Base-by-base conservation (phyloP, 1,140 invertebrate species). In the Heliconius congener region DNA sequence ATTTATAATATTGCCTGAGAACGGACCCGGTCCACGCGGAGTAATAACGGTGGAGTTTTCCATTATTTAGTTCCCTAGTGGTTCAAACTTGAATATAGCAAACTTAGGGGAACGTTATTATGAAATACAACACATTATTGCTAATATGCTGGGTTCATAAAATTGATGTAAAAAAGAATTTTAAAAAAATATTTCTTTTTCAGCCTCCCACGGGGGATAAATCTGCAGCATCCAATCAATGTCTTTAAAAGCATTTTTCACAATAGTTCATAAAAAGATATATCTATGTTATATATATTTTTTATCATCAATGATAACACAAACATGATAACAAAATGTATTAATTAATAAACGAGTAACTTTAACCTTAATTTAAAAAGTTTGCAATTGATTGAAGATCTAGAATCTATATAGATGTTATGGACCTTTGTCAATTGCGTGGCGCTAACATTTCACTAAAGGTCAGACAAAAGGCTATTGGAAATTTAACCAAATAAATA, bases 361-460 rank as follows among this genome's bases (percentile, higher is more conserved):
- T 27, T 16, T 11, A 66, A 66, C 8, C 52, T 66, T 66, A 13
- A 16, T 1, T 3, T 66, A 30, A 30, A 66, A 30, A 30, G 1
- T 4, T 23, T 23, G 19, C 19, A 60, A 23, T 66, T 23, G 9
- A 66, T 66, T 5, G 13, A 66, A 66, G 11, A 16, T 16, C 11
- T 66, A 66, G 23, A 13, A 80, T 76, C 73, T 76, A 72, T 57
- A 74, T 73, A 76, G 57, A 71, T 42, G n/a, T 70, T 37, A 74
- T 23, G 23, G 75, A 77, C 75, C 79, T 80, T 76, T 77, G 66
- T 37, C 37, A 60, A 66, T 66, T 55, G 39, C 72, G 60, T 23
- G 23, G 39, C 34, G 30, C 23, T 80, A 77, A 74, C 79, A 80
- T 80, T 80, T 80, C 57, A 55, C 16, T 60, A 80, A 80, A 80